Percentiles rank a stretch among this genome's conserved stretches.
phyloP scores from a whole-genome alignment of 2,888 invertebrate species.

The Punctoribates punctum region DNA sequence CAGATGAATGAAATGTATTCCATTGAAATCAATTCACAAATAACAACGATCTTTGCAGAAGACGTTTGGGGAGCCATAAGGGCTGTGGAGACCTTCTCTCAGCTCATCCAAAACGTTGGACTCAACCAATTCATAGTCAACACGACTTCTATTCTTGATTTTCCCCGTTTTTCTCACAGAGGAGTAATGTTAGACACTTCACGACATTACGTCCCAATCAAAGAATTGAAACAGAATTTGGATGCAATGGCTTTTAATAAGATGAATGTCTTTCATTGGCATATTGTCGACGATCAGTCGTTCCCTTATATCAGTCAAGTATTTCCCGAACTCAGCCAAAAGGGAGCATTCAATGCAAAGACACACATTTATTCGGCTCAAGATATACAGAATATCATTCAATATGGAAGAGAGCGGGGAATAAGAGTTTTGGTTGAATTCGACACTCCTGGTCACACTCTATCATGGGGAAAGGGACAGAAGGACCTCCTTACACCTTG shows the following conservation, averaged over 20 bases:
- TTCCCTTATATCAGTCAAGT: constrained; percentile 68
- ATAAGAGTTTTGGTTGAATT: constrained; percentile 86
- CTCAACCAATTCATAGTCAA: constrained; percentile 51
- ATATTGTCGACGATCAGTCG: constrained; percentile 74
- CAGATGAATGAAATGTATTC: constrained; percentile 74
- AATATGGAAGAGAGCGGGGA: constrained; percentile 73
- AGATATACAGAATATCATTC: constrained; percentile 66
- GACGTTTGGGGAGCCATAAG: constrained; percentile 75
- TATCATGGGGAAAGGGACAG: constrained; percentile 76
- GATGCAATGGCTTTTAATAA: constrained; percentile 88
- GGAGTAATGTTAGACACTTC: constrained; percentile 85
- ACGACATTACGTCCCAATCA: constrained; percentile 73
- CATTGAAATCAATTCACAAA: constrained; percentile 51
- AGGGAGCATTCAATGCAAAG: constrained; percentile 43
- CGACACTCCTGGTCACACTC: constrained; percentile 86
- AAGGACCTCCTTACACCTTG: constrained; percentile 72
- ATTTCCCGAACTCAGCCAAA: constrained; percentile 52
- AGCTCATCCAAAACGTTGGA: constrained; percentile 61
- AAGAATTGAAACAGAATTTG: constrained; percentile 60
- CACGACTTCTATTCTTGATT: constrained; percentile 55
- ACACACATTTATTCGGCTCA: constrained; percentile 63
- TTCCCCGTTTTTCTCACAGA: constrained; percentile 79
- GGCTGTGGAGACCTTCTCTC: constrained; percentile 81
- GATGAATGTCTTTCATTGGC: constrained; percentile 89
- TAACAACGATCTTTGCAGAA: constrained; percentile 51